phyloP scores from a whole-genome alignment of 2,797 vertebrate genomes.

The Leptatherina wallacei region DNA sequence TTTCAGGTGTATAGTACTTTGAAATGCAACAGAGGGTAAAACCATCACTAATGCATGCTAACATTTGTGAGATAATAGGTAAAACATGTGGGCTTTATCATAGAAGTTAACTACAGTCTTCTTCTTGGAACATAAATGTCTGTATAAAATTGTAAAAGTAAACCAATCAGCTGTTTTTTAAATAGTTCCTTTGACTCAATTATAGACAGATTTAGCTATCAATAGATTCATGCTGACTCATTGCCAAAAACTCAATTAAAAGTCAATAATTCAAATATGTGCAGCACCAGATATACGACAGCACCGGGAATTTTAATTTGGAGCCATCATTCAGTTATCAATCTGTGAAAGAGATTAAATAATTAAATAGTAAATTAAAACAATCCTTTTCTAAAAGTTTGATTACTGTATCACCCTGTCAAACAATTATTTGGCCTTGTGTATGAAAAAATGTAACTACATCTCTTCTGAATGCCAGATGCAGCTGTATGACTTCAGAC shows the following conservation, averaged over 20 bases:
- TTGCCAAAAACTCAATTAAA: neutral
- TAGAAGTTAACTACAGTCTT: neutral
- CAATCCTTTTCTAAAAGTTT: neutral
- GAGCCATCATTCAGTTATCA: neutral
- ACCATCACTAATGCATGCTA: neutral
- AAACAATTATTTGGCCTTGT: neutral
- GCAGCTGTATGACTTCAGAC: constrained; percentile 32
- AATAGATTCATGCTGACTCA: neutral
- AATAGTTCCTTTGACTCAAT: neutral
- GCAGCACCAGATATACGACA: neutral
- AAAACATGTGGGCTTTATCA: neutral
- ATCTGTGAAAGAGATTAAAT: neutral
- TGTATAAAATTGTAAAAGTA: neutral
- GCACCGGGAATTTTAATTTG: neutral
- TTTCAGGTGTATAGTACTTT: neutral
- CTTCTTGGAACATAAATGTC: neutral
- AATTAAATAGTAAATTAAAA: neutral
- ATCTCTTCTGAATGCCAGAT: constrained; percentile 34
- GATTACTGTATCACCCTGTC: neutral
- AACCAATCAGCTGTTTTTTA: neutral
- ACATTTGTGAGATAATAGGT: neutral
- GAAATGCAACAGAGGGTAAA: neutral
- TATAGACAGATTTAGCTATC: neutral
- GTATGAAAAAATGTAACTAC: neutral
- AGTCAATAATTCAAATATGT: constrained; percentile 4